These are phyloP conservation scores for Hemicrepidius hirtus DNA, from an alignment of 2,888 invertebrate species.

Conservation along the genomic window DNA sequence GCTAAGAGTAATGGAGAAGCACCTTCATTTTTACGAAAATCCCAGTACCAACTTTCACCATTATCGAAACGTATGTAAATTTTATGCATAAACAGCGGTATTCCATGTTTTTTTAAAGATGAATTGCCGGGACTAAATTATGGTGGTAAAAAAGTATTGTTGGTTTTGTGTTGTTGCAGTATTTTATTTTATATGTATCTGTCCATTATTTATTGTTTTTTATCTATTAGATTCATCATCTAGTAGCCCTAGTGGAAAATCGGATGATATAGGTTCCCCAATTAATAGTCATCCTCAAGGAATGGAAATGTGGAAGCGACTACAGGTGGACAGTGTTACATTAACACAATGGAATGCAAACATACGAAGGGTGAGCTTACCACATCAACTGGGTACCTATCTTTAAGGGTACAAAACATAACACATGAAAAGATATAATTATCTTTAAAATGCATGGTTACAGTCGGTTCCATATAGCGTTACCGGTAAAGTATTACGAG, in stretches of 20 bases:
- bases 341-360: constrained; percentile 88
- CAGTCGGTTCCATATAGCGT: no score
- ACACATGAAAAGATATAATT: no score
- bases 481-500: no score
- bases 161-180: no score
- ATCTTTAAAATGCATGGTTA: no score
- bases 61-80: constrained; percentile 63
- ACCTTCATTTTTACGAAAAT: constrained; percentile 72
- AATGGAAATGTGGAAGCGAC: constrained; percentile 76
- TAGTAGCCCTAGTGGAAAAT: constrained; percentile 69
- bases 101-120: no score
- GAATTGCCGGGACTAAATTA: no score
- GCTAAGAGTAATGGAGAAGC: constrained; percentile 73
- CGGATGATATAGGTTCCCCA: constrained; percentile 72
- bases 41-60: constrained; percentile 77
- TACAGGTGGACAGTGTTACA: constrained; percentile 79
- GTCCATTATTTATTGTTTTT: neutral
- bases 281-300: constrained; percentile 69
- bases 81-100: no score
- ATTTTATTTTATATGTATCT: neutral
- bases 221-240: constrained; percentile 62
- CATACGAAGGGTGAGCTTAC: constrained; percentile 78
- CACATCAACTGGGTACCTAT: no score
- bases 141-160: no score
- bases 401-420: no score